Base-by-base conservation (phyloP, 2,797 vertebrate genomes). In the Hoplostethus mediterraneus region DNA sequence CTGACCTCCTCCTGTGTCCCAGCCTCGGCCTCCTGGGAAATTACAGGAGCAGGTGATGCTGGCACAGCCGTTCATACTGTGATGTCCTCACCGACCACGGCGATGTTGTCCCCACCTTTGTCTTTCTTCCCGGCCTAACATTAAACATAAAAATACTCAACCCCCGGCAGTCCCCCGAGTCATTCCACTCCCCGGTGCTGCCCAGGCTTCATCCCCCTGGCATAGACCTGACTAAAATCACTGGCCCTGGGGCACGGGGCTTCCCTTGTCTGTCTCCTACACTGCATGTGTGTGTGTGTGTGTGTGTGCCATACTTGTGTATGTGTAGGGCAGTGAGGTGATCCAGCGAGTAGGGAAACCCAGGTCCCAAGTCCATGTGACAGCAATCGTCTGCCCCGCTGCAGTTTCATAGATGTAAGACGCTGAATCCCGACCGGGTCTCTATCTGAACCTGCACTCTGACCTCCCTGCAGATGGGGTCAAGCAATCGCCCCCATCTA, bases 121-220 rank as follows among this genome's bases (percentile, higher is more conserved):
- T 17, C 16, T 38, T 57, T 56, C 31, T n/a, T 12, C 21, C 21
- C 21, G 1, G 21, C 21, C 21, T 21, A 21, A 21, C 21, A 21
- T 17, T 8, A 51, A 56, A 55, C 11, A 5, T 45, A 3, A 2
- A 11, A 72, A 36, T 66, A 78, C 80, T 80, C 54, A 70, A 62
- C 54, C 75, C 33, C 21, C 11, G 63, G 61, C 1, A 6, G 44
- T 51, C 76, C 45, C 64, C 53, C 31, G 25, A 61, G 57, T 54
- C 67, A 1, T 0, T 42, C 51, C 13, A 4, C 33, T 45, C 64
- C 59, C 61, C 8, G 13, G 49, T 63, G 38, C 9, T 52, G 48
- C 56, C 67, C 45, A 52, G 28, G 12, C 10, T 12, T 54, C 52
- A 14, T 12, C 28, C 52, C 28, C 21, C 28, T 54, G 52, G 28